Base-by-base conservation (phyloP, 2,797 vertebrate genomes). In the Alcedo atthis region DNA sequence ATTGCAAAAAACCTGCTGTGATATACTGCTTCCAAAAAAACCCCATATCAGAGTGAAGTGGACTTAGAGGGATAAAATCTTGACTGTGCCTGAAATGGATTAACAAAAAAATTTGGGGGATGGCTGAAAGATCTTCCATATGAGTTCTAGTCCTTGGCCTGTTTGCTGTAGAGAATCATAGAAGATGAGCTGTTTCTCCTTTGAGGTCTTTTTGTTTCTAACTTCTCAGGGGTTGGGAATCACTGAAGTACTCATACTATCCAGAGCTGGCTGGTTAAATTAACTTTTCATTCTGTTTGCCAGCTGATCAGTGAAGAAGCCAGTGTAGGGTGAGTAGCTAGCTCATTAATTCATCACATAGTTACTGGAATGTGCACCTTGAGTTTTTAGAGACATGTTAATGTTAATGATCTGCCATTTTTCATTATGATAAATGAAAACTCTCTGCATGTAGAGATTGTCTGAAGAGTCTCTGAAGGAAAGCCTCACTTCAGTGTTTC, bases 351-450 rank as follows among this genome's bases (percentile, higher is more conserved):
- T 89, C 54, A 53, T 88, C 73, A 35, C 69, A 19, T 35, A 20
- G 8, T 69, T 54, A 49, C 43, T 42, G 46, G 59, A 88, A n/a
- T 33, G 66, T 48, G 37, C 28, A 49, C 43, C 62, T 40, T 24
- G 37, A 66, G 64, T 57, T 90, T 88, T 61, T 10, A 53, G 25
- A 77, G 69, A 67, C 15, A 4, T 66, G 59, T 35, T 92, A 90
- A 90, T 45, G 26, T 42, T 88, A 92, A 90, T 46, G 26, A 53
- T 69, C 42, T 83, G 69, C 61, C 21, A 22, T 77, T 92, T 90
- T 94, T 83, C 77, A 69, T 80, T 61, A 43, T 43, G 92, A 70
- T 67, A 66, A 83, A 89, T 86, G 35, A 82, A 86, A 90, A 26
- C 28, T 11, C 46, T 85, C 45, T 69, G 64, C 37, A 8, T 30